Base-by-base conservation (phyloP, 2,797 vertebrate species). In the Orestias chungarensis region DNA sequence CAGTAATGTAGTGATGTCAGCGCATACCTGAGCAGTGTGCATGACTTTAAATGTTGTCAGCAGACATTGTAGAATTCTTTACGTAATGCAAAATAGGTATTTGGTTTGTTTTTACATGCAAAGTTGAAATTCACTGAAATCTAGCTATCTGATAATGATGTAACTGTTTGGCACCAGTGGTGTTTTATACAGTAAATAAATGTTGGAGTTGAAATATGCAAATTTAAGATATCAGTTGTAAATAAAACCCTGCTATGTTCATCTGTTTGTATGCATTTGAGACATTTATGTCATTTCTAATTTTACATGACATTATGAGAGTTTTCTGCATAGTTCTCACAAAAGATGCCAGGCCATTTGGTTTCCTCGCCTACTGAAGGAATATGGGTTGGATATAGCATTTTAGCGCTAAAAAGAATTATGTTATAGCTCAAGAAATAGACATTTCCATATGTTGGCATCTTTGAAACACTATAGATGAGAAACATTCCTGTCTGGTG, bases 1-100 rank as follows among this genome's bases (percentile, higher is more conserved):
- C 20, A 47, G 23, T 29, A 62, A 43, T 40, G 52, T 42, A 35
- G 44, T 54, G 27, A 54, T 72, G 72, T 79, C 64, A 78, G 54
- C 62, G 71, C 0, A 38, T 61, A 64, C 52, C 33, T 71, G 64
- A n/a, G n/a, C n/a, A n/a, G n/a, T n/a, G n/a, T n/a, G n/a, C n/a
- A n/a, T n/a, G n/a, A 50, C 52, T 64, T 15, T 27, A 23, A 61
- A 68, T 68, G 64, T 4, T 10, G 23, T 52, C 35, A 42, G 12
- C 35, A 61, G 54, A 69, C 2, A 6, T 68, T 59, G 40, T 31
- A 29, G 23, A 59, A 59, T 23, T 47, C 7, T 38, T 3, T 44
- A 27, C n/a, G 15, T 44, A 33, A 75, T 74, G 65, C 67, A 75
- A 81, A 80, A 31, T 47, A 14, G 52, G 68, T 40, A 42, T 43